Evolutionary conservation across 1,140 invertebrate species (phyloP), one percentile per base, ranked within the genome.

Genomic region (Hydropsyche tenuis): DNA sequence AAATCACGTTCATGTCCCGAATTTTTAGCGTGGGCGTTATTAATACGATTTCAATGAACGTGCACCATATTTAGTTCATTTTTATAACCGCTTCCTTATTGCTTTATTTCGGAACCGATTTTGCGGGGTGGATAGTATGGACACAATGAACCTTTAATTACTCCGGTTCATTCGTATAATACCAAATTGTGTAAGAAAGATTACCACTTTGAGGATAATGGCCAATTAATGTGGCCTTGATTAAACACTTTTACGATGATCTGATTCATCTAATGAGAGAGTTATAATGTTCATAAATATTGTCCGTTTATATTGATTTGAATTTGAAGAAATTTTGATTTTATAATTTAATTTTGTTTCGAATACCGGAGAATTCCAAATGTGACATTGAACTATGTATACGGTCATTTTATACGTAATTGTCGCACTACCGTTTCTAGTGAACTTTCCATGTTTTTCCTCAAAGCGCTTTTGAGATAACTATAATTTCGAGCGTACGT

Each of bases 11-110:
- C n/a, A n/a, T 37, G 9, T 37, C 30, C 30, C 9, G 9, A 3
- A 37, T 37, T 37, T 63, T 63, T 63, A 11, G 22, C 14, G 60
- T 63, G 60, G 60, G 60, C 11, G 20, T 53, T 53, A 63, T 27
- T 37, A 63, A 14, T n/a, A 63, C 48, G 60, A 25, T 14, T 63
- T n/a, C 60, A 63, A 30, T 51, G 14, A 16, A 51, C 18, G 18
- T 3, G 18, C 4, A 14, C 23, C 27, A 30, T 63, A 63, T 63
- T 25, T 14, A 63, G 60, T n/a, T 30, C 27, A 63, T 27, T 63
- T 63, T 63, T 63, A 63, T 63, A 37, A 63, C 22, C 23, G 23
- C 60, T 63, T 63, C 60, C 60, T 63, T 37, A 27, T 63, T 63
- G 25, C 23, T 63, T 30, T 27, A 27, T 63, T 37, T 30, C 27